Evolutionary conservation across 2,888 invertebrate species (phyloP), one percentile per base, ranked within the genome.

Genomic region (Scelioninae gen. 1): DNA sequence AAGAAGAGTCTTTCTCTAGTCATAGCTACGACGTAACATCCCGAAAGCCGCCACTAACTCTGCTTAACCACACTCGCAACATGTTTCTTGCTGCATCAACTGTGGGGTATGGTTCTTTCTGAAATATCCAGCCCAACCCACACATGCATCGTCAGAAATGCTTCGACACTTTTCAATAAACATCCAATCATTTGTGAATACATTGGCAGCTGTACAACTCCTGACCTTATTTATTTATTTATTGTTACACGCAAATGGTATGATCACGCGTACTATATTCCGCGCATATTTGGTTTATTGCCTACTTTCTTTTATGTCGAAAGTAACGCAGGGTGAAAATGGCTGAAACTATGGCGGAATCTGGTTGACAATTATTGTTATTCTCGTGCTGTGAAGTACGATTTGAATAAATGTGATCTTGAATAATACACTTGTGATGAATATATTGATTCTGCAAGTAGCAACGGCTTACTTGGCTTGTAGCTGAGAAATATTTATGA

Each of bases 1-100:
- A 88, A 88, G 87, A 88, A 90, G 87, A 85, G 86, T 86, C 87
- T 89, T 86, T 87, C 87, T 86, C 55, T 84, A 86, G 85, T 86
- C 87, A 86, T 85, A 85, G 84, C 82, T 82, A 71, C 63, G 51
- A 76, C 78, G 81, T 72, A 78, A 84, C 85, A 85, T 84, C 83
- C 81, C 83, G 53, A 65, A 72, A 75, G 71, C 79, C 83, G 71
- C 68, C 56, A 76, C 81, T 78, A 76, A 84, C 84, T 78, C 84
- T 78, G 77, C 71, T 83, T 86, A 84, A 86, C 83, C 78, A 72
- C 78, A 69, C 72, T 77, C 71, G 85, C 84, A 88, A 85, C 86
- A 85, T 82, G 87, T 85, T 88, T 85, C 87, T 87, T 87, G 85
- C 85, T 69, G 75, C 43, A 3, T 32, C 58, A 55, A 4, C 62